These are phyloP conservation scores for Loripinus fragilis DNA, from an alignment of 2,888 invertebrate genomes.

Conservation along the genomic window DNA sequence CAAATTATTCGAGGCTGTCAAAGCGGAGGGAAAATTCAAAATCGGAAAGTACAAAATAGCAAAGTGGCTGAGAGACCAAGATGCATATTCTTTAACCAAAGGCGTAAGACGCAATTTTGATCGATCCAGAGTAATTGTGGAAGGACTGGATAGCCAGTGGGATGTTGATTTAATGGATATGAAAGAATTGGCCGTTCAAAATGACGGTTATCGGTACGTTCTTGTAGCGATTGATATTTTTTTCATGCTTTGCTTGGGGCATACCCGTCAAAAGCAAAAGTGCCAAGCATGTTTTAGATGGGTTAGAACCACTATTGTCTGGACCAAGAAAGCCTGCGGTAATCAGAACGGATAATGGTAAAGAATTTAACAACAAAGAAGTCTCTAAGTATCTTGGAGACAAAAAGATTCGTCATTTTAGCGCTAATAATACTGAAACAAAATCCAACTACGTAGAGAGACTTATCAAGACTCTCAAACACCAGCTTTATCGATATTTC, in stretches of 20 bases:
- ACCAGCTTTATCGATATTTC: too few relatives aligned
- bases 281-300: constrained; percentile 21
- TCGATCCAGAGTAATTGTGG: constrained; percentile 27
- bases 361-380: constrained; percentile 29
- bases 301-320: constrained; percentile 30
- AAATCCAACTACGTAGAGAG: neutral
- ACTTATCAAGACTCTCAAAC: too few relatives aligned
- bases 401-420: constrained; percentile 29
- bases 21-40: constrained; percentile 25
- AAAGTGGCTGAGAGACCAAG: constrained; percentile 36
- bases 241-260: constrained; percentile 26
- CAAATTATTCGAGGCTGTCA: constrained; percentile 30
- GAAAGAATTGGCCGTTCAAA: constrained; percentile 20
- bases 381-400: constrained; percentile 29
- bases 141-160: constrained; percentile 42
- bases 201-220: constrained; percentile 32
- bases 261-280: constrained; percentile 42
- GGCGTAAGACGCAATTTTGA: constrained; percentile 28
- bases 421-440: neutral
- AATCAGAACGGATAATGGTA: constrained; percentile 34
- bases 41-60: constrained; percentile 18
- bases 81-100: constrained; percentile 36
- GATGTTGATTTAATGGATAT: constrained; percentile 40
- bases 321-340: constrained; percentile 37
- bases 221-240: constrained; percentile 39